Base-by-base conservation (phyloP, 2,888 invertebrate genomes). In the Drosophila phalerata region DNA sequence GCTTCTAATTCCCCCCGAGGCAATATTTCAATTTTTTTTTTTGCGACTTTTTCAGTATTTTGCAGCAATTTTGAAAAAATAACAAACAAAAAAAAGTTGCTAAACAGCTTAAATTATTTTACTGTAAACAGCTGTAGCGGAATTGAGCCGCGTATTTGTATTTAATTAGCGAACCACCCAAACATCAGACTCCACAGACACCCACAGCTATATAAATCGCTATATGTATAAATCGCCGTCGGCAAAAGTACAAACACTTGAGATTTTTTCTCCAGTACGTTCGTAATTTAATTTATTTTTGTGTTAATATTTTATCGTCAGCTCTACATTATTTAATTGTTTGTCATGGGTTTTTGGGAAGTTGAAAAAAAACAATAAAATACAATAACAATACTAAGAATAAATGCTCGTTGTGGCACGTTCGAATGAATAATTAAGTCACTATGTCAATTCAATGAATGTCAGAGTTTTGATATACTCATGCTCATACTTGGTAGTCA, bases 401-500 rank as follows among this genome's bases (percentile, higher is more conserved):
- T 37, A 37, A 42, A 60, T 61, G 60, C 62, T 64, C 38, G 17
- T 52, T 71, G 42, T 45, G 74, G 62, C 81, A 79, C 69, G 79
- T 81, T 77, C 64, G 66, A 51, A 43, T 77, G 70, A 72, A 77
- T 85, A 81, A 81, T 88, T 83, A 83, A 83, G 84, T 78, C 76
- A 85, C 47, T 71, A 48, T 77, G 85, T 73, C 83, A 77, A 69
- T 60, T 60, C 55, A 68, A 60, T 61, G 48, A 61, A 43, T 55
- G 65, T 15, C 56, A 40, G 8, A 47, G 37, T 28, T 56, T 47
- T 60, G 62, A 71, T 67, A 61, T 17, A 17, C 5, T 34, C 25
- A 22, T 43, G 42, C 32, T 9, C 40, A 40, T n/a, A 13, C 10
- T 30, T 15, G 13, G 11, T 38, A 32, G 45, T 30, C 42, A 37